These are phyloP conservation scores for Nephila pilipes DNA, from an alignment of 1,140 invertebrate species.

Conservation along the genomic window DNA sequence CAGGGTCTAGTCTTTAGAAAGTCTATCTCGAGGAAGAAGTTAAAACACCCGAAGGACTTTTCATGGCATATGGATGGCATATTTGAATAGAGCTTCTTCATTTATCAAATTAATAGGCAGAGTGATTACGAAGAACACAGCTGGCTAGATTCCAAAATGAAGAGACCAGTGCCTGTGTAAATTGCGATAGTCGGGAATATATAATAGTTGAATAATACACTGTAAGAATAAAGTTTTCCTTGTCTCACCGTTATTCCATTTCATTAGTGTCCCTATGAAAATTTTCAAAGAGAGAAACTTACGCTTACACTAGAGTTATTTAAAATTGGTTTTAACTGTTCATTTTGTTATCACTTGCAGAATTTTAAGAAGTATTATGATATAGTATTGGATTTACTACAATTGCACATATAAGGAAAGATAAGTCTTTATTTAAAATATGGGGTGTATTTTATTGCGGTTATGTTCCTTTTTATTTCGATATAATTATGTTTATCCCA, in stretches of 20 bases:
- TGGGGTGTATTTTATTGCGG: too few relatives aligned
- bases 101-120: slow-evolving; percentile 39
- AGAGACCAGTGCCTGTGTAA: slow-evolving; percentile 9
- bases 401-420: too few relatives aligned
- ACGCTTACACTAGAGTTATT: neutral
- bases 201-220: slow-evolving; percentile 26
- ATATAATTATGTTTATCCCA: too few relatives aligned
- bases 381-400: too few relatives aligned
- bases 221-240: neutral
- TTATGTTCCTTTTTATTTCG: too few relatives aligned
- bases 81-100: slow-evolving; percentile 27
- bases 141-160: slow-evolving; percentile 29
- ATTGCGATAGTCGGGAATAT: neutral
- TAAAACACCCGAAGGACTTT: slow-evolving; percentile 37
- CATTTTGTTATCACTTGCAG: too few relatives aligned
- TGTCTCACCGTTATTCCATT: neutral
- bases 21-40: slow-evolving; percentile 16
- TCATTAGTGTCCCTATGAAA: neutral
- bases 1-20: neutral
- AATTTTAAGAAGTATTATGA: too few relatives aligned
- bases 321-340: too few relatives aligned
- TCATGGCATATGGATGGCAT: slow-evolving; percentile 15
- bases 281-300: neutral
- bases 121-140: slow-evolving; percentile 30
- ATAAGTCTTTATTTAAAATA: too few relatives aligned